These are phyloP conservation scores for Hofmannophila pseudospretella DNA, from an alignment of 2,888 invertebrate species.

Conservation along the genomic window DNA sequence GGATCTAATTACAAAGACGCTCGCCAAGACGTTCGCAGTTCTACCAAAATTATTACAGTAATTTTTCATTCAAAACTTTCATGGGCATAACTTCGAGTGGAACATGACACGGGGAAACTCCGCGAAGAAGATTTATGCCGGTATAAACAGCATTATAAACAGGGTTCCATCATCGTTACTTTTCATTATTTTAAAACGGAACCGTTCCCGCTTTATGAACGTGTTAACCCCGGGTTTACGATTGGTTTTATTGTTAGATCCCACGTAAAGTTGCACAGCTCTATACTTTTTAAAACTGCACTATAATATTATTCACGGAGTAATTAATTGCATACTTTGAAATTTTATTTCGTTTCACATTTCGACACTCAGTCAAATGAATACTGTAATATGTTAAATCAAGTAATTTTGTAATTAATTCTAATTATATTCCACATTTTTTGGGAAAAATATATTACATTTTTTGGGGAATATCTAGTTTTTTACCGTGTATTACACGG, in stretches of 20 bases:
- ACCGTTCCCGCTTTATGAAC: conserved; percentile 17
- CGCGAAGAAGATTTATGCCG: conserved; percentile 40
- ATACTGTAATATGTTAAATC: not conserved
- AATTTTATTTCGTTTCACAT: not conserved
- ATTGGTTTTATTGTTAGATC: conserved; percentile 28
- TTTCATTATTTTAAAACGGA: conserved; percentile 28
- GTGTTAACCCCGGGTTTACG: conserved; percentile 26
- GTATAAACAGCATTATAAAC: conserved; percentile 38
- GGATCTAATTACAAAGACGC: conserved; percentile 59
- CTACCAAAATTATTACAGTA: conserved; percentile 61
- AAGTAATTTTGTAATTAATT: not conserved
- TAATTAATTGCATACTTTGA: not conserved
- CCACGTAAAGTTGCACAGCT: conserved; percentile 20
- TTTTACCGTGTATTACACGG: too few relatives aligned
- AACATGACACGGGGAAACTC: conserved; percentile 38
- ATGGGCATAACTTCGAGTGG: conserved; percentile 39
- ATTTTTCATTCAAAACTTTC: conserved; percentile 68
- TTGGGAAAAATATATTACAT: too few relatives aligned
- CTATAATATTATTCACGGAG: not conserved
- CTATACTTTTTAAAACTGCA: conserved; percentile 6
- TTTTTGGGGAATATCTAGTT: too few relatives aligned
- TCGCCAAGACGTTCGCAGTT: conserved; percentile 48
- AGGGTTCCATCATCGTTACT: conserved; percentile 20
- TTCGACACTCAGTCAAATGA: not conserved
- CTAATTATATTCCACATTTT: too few relatives aligned